Evolutionary conservation across 2,797 vertebrate species (phyloP).

Genomic region (Catharus ustulatus): DNA sequence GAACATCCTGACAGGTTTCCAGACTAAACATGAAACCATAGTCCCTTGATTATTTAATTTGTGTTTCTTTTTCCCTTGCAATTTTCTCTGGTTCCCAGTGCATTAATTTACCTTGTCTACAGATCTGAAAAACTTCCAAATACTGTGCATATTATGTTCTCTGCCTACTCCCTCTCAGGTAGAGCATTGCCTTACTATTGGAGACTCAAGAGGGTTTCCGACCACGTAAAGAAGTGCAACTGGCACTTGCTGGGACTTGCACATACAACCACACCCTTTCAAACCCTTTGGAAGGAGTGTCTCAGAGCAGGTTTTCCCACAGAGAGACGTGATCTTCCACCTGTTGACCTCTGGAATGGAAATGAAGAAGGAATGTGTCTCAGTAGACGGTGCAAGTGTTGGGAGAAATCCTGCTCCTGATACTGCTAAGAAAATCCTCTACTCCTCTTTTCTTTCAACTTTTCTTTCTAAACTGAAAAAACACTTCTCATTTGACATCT

Average conservation of each 20-base stretch:
- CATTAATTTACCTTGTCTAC: background rate
- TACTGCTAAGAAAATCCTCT: background rate
- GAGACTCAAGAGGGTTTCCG: background rate
- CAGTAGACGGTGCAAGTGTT: background rate
- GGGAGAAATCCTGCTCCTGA: background rate
- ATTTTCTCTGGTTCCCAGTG: background rate
- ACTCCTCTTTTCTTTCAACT: background rate
- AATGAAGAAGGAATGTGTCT: background rate
- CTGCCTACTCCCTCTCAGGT: background rate
- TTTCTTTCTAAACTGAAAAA: background rate
- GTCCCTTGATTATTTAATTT: background rate
- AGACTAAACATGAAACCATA: background rate
- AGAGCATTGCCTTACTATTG: background rate
- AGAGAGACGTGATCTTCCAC: background rate
- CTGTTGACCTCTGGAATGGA: slow-evolving; percentile 14
- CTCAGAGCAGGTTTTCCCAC: slow-evolving; percentile 52
- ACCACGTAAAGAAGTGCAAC: background rate
- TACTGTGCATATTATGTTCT: background rate
- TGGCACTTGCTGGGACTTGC: slow-evolving; percentile 7
- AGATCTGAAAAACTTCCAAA: background rate
- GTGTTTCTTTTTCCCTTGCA: background rate
- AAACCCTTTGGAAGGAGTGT: slow-evolving; percentile 18
- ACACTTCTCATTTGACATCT: background rate
- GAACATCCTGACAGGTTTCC: background rate
- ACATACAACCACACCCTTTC: slow-evolving; percentile 7